Evolutionary conservation across 2,113 vertebrate species (phyloP).

Genomic region (Cichladusa arquata): DNA sequence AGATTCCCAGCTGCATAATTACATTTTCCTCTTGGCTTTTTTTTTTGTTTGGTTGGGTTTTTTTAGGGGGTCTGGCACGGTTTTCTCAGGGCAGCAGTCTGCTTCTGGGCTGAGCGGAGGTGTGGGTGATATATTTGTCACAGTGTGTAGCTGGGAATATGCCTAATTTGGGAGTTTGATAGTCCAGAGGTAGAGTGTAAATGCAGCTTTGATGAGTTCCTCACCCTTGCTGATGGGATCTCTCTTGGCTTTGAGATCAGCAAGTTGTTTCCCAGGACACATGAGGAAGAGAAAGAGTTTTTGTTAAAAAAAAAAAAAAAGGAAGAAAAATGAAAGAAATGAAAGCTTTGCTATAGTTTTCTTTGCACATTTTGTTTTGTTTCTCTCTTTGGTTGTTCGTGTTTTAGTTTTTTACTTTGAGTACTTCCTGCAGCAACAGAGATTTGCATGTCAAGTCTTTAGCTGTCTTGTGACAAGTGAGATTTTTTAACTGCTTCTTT

Average conservation of each 20-base stretch:
- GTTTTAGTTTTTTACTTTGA: neutral
- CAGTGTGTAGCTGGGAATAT: neutral
- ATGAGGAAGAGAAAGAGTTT: neutral
- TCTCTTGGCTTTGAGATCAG: neutral
- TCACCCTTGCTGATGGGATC: neutral
- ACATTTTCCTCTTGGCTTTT: neutral
- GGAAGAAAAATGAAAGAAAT: neutral
- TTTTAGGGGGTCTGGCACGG: neutral
- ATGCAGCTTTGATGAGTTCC: neutral
- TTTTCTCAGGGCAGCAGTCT: neutral
- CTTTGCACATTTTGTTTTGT: neutral
- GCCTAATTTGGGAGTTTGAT: neutral
- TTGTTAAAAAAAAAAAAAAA: neutral
- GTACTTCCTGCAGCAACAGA: neutral
- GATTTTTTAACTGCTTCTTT: neutral
- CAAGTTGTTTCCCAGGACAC: neutral
- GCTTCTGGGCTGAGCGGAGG: neutral
- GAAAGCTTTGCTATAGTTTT: neutral
- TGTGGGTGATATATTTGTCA: neutral
- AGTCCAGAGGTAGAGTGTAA: neutral
- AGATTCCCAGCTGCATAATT: neutral
- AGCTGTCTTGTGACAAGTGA: neutral
- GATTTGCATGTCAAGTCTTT: neutral
- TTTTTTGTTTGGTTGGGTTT: too few relatives aligned
- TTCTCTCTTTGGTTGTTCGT: rapidly evolving